These are phyloP conservation scores for Amphiprion percula DNA, from an alignment of 2,113 vertebrate species.

Conservation along the genomic window DNA sequence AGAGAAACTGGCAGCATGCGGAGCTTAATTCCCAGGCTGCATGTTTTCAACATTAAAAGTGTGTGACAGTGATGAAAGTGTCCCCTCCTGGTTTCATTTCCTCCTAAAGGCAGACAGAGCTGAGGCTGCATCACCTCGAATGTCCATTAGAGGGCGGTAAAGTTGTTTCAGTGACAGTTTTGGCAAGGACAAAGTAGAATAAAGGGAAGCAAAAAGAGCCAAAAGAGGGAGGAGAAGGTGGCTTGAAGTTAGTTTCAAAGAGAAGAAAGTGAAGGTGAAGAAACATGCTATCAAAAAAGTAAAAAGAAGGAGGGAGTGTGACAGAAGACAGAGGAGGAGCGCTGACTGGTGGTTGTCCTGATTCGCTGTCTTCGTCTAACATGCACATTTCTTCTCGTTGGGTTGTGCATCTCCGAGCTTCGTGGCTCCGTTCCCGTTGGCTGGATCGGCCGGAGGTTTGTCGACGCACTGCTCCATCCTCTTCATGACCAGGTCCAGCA, in stretches of 20 bases:
- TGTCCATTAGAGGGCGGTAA: slow-evolving; percentile 55
- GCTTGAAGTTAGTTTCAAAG: slow-evolving; percentile 18
- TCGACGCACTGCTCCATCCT: slow-evolving; percentile 96
- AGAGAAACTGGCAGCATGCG: slow-evolving; percentile 12
- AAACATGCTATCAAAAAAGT: slow-evolving; percentile 54
- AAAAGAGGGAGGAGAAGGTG: not conserved
- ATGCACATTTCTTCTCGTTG: slow-evolving; percentile 90
- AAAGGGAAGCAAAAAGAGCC: not conserved
- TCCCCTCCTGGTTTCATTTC: slow-evolving; percentile 38
- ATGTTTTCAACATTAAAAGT: slow-evolving; percentile 31
- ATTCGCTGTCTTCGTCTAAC: slow-evolving; percentile 79
- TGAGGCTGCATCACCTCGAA: slow-evolving; percentile 20
- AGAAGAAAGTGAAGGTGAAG: slow-evolving; percentile 7
- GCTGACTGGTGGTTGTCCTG: slow-evolving; percentile 51
- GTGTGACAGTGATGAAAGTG: slow-evolving; percentile 44
- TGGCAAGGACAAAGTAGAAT: not conserved
- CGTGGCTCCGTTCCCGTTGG: slow-evolving; percentile 86
- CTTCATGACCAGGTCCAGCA: slow-evolving; percentile 98
- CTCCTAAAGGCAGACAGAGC: slow-evolving; percentile 24
- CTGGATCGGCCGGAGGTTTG: slow-evolving; percentile 84
- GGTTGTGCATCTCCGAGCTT: slow-evolving; percentile 83
- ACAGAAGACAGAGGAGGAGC: slow-evolving; percentile 36
- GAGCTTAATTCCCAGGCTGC: slow-evolving; percentile 41
- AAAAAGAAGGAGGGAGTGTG: slow-evolving; percentile 19
- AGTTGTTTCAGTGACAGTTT: slow-evolving; percentile 12